A percentile compares a stretch with the other conserved stretches of the same genome.
Evolutionary conservation across 2,797 vertebrate genomes (phyloP).

Genomic region (Urocyon cinereoargenteus): DNA sequence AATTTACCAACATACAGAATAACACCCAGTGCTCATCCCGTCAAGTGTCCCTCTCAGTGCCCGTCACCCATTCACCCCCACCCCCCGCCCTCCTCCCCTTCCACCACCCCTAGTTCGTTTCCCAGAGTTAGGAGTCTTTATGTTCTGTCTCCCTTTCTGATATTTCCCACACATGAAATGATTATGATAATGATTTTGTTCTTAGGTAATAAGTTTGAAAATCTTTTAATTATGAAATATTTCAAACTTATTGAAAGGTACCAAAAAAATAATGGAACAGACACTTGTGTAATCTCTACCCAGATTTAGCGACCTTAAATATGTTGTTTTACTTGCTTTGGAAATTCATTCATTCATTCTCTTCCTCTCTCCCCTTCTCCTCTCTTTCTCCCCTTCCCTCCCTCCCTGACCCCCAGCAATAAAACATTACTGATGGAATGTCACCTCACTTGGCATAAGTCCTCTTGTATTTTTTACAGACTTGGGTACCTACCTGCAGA

Average conservation of each 20-base stretch:
- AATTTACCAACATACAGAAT: too few relatives aligned
- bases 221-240: slow-evolving; percentile 60
- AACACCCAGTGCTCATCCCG: too few relatives aligned
- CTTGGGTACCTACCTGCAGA: neutral
- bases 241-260: slow-evolving; percentile 23
- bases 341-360: neutral
- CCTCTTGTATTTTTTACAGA: neutral
- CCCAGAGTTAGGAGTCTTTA: too few relatives aligned
- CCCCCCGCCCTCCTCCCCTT: too few relatives aligned
- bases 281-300: neutral
- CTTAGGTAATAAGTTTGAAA: slow-evolving; percentile 24
- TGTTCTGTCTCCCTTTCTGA: too few relatives aligned
- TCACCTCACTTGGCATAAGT: slow-evolving; percentile 11
- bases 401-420: neutral
- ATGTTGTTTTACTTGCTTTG: slow-evolving; percentile 2
- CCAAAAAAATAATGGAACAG: neutral
- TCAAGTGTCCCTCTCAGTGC: too few relatives aligned
- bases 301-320: neutral
- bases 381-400: too few relatives aligned
- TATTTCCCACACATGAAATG: too few relatives aligned
- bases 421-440: neutral
- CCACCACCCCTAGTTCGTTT: too few relatives aligned
- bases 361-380: too few relatives aligned
- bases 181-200: slow-evolving; percentile 46
- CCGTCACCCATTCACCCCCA: too few relatives aligned